These are phyloP conservation scores for Odontamblyopus rebecca DNA, from an alignment of 2,797 vertebrate genomes.

Conservation along the genomic window DNA sequence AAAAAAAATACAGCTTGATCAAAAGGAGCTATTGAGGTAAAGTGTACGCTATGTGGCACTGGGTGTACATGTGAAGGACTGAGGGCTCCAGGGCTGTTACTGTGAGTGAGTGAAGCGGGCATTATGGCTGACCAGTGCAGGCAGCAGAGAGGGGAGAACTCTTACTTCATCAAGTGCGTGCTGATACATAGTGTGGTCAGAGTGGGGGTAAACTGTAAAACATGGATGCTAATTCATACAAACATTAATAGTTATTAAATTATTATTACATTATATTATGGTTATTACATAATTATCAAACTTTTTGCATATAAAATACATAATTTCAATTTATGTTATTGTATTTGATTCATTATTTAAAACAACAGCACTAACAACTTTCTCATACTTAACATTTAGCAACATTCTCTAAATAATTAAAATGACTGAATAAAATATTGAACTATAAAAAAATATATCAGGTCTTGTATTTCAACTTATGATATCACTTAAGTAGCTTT, in stretches of 20 bases:
- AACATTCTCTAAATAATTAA: too few relatives aligned
- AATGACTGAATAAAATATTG: too few relatives aligned
- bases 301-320: too few relatives aligned
- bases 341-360: too few relatives aligned
- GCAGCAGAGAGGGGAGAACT: background rate
- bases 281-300: too few relatives aligned
- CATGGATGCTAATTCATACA: background rate
- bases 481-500: background rate
- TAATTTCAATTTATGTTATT: too few relatives aligned
- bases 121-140: slow-evolving; percentile 3
- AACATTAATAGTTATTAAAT: too few relatives aligned
- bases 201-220: background rate
- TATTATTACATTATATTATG: too few relatives aligned
- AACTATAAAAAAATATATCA: too few relatives aligned
- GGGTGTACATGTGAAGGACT: background rate
- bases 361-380: too few relatives aligned
- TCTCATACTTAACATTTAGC: too few relatives aligned
- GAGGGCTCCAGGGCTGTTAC: background rate
- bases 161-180: slow-evolving; percentile 10
- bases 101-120: background rate
- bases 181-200: background rate
- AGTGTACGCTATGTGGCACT: background rate
- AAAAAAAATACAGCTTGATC: background rate
- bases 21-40: background rate
- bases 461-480: background rate